Evolutionary conservation across 2,888 invertebrate genomes (phyloP).

Genomic region (Hypercompe scribonia): DNA sequence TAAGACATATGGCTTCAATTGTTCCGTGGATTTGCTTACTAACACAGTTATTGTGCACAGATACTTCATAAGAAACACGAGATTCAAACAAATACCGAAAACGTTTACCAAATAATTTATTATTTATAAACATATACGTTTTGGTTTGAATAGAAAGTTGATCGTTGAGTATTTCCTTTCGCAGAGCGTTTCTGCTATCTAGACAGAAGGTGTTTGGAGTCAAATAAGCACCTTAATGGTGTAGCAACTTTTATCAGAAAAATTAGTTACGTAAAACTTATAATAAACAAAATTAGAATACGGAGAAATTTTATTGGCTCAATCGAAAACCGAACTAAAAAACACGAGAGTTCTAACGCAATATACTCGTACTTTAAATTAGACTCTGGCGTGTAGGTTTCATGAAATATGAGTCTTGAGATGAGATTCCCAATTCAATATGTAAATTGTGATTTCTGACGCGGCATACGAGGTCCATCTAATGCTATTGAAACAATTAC

Average conservation of each 20-base stretch:
- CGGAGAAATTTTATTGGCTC: background rate
- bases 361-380: no score
- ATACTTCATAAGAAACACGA: slow-evolving; percentile 1
- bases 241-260: background rate
- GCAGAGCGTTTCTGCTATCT: background rate
- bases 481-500: no score
- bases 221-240: background rate
- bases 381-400: no score
- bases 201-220: background rate
- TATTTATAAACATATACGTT: slow-evolving; percentile 3
- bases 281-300: background rate
- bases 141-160: slow-evolving; percentile 24
- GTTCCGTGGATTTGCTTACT: slow-evolving; percentile 4
- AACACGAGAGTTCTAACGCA: no score
- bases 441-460: no score
- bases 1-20: background rate
- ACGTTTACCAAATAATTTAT: slow-evolving; percentile 1
- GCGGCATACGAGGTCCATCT: no score
- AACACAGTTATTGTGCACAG: slow-evolving; percentile 1
- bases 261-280: background rate
- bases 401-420: no score
- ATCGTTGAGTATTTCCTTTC: background rate
- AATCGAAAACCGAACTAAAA: no score
- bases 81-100: background rate
- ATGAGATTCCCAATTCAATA: no score